Evolutionary conservation across 2,113 vertebrate genomes (phyloP).

Genomic region (Channa argus): DNA sequence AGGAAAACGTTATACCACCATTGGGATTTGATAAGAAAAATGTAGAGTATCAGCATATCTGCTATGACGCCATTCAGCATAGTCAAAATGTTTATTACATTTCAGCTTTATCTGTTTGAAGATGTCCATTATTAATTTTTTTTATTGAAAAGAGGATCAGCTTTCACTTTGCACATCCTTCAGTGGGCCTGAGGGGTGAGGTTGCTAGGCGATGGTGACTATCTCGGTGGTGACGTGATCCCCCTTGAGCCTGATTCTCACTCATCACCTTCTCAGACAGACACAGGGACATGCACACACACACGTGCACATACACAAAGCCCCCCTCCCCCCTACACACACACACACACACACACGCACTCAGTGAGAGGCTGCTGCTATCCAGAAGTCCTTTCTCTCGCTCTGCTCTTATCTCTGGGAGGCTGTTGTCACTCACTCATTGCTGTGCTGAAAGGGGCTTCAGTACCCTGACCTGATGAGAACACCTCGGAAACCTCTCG

Average conservation of each 20-base stretch:
- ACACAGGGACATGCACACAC: conserved; percentile 32
- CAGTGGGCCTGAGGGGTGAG: conserved; percentile 64
- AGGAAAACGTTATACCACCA: no score
- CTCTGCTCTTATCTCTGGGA: conserved; percentile 72
- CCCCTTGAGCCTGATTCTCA: conserved; percentile 72
- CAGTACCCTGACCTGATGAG: conserved; percentile 62
- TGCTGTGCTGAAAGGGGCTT: conserved; percentile 75
- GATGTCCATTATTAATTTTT: conserved; percentile 68
- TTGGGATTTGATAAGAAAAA: no score
- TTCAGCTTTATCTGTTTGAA: conserved; percentile 54
- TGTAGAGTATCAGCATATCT: background rate
- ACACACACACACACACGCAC: conserved; percentile 35
- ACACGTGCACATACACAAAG: conserved; percentile 4
- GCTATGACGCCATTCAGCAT: conserved; percentile 28
- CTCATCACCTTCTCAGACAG: conserved; percentile 72
- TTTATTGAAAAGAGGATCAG: conserved; percentile 64
- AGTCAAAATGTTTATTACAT: conserved; percentile 15
- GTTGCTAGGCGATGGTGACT: conserved; percentile 78
- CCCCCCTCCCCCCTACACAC: background rate
- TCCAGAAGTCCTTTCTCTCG: conserved; percentile 63
- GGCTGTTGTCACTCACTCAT: conserved; percentile 81
- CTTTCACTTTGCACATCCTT: conserved; percentile 74
- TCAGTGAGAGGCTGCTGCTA: conserved; percentile 21
- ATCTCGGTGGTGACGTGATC: conserved; percentile 72
- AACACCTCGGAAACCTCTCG: conserved; percentile 61